Evolutionary conservation across 2,797 vertebrate genomes (phyloP).

Genomic region (Pipistrellus pipistrellus): DNA sequence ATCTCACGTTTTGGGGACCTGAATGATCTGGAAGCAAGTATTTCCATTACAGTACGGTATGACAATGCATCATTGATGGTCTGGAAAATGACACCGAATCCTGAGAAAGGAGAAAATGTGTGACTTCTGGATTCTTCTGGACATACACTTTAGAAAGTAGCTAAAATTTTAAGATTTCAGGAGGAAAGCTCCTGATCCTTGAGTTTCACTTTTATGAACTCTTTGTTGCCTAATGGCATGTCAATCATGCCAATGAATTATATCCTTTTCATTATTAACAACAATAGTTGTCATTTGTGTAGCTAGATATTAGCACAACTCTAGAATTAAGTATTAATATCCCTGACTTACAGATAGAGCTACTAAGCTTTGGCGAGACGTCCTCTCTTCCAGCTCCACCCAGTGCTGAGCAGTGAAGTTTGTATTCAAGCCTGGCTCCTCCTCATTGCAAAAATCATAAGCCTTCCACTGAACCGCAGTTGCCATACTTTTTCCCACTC

Average conservation of each 20-base stretch:
- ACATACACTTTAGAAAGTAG: background rate
- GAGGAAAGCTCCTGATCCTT: background rate
- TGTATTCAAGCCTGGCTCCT: background rate
- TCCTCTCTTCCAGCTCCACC: background rate
- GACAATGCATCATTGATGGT: background rate
- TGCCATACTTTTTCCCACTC: constrained; percentile 16
- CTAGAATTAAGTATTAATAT: constrained; percentile 33
- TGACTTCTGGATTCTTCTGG: background rate
- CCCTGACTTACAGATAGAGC: background rate
- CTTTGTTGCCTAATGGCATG: background rate
- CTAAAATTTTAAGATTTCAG: background rate
- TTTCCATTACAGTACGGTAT: background rate
- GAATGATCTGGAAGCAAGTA: background rate
- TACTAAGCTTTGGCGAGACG: background rate
- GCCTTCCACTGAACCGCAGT: constrained; percentile 1
- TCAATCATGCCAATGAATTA: constrained; percentile 51
- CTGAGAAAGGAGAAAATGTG: background rate
- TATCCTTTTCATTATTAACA: background rate
- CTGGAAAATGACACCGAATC: background rate
- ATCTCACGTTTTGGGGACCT: background rate
- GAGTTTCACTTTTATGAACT: constrained; percentile 1
- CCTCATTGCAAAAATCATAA: background rate
- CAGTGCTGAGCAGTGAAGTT: background rate
- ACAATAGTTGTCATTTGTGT: background rate
- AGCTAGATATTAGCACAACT: background rate